These are phyloP conservation scores for Rousettus madagascariensis DNA, from an alignment of 2,797 vertebrate genomes.

Conservation along the genomic window DNA sequence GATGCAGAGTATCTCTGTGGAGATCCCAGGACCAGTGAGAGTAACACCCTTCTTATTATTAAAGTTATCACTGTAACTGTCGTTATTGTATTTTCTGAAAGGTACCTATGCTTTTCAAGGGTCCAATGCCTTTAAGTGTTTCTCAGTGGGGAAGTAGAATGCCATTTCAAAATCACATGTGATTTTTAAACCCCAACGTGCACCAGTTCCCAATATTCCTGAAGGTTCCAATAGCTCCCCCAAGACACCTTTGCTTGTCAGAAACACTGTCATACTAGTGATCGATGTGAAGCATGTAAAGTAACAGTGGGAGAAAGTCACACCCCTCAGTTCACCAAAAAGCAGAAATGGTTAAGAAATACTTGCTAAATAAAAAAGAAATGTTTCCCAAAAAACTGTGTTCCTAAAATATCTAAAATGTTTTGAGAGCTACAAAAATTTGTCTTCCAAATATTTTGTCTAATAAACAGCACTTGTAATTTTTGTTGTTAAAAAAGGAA, in stretches of 20 bases:
- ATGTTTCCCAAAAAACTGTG: neutral
- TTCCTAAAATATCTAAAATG: neutral
- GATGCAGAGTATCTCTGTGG: neutral
- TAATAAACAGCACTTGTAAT: neutral
- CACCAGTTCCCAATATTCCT: neutral
- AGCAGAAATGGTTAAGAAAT: neutral
- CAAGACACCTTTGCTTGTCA: neutral
- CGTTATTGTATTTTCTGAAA: neutral
- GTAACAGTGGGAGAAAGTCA: too few species aligned
- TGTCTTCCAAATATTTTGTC: neutral
- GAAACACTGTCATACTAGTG: too few species aligned
- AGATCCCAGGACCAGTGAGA: neutral
- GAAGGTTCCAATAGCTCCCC: neutral
- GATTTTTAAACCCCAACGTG: neutral
- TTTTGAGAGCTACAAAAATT: neutral
- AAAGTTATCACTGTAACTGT: neutral
- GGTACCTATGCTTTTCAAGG: neutral
- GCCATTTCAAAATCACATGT: neutral
- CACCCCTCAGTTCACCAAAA: neutral
- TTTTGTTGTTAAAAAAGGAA: constrained; percentile 26
- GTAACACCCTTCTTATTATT: neutral
- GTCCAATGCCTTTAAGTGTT: neutral
- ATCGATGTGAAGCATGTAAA: neutral
- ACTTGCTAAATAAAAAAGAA: neutral
- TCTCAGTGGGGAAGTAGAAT: neutral